Evolutionary conservation across 1,140 invertebrate genomes (phyloP).

Genomic region (Oreohelix idahoensis): DNA sequence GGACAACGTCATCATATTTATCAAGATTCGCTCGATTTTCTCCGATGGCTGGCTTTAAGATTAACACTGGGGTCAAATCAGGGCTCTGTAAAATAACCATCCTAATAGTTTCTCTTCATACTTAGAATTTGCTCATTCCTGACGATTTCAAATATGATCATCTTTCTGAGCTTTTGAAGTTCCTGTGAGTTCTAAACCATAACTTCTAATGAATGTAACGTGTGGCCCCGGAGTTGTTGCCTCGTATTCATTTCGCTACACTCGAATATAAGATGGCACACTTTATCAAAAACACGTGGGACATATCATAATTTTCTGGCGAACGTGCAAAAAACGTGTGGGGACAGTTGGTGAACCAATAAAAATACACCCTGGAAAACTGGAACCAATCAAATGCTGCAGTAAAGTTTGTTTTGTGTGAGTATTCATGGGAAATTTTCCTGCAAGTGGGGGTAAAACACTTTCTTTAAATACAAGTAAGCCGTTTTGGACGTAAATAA

Average conservation of each 20-base stretch:
- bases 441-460: background rate
- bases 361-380: background rate
- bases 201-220: conserved; percentile 8
- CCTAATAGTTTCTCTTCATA: background rate
- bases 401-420: background rate
- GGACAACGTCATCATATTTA: no score
- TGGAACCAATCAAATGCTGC: background rate
- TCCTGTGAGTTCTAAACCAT: background rate
- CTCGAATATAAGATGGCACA: background rate
- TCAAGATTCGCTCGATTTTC: no score
- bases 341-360: background rate
- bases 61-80: background rate
- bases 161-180: background rate
- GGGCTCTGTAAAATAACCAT: background rate
- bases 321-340: background rate
- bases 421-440: background rate
- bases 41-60: no score
- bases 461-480: background rate
- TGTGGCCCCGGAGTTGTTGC: background rate
- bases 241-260: background rate
- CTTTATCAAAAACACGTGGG: background rate
- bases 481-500: no score
- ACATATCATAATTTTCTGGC: background rate
- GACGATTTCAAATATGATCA: background rate
- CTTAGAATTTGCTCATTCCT: background rate